A percentile compares a stretch with the other conserved stretches of the same genome.
Evolutionary conservation across 2,888 invertebrate genomes (phyloP).

Genomic region (Elgonia sp.): DNA sequence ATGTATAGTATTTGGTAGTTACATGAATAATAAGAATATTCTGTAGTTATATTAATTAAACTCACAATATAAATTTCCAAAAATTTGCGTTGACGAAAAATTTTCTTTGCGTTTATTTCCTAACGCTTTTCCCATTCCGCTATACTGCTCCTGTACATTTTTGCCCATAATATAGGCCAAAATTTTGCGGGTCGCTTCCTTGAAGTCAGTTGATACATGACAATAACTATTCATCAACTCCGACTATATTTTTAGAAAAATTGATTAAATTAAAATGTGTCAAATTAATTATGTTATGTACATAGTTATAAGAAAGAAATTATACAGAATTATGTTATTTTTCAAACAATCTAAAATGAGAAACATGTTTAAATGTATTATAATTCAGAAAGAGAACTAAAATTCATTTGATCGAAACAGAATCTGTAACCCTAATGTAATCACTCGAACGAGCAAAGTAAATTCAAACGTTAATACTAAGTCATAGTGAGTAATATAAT

Average conservation of each 20-base stretch:
- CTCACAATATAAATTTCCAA: constrained; percentile 10
- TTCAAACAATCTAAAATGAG: no score
- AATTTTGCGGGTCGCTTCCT: constrained; percentile 52
- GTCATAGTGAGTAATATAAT: constrained; percentile 11
- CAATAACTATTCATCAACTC: constrained; percentile 32
- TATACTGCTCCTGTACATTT: constrained; percentile 32
- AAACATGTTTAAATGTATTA: no score
- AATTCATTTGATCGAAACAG: constrained; percentile 11
- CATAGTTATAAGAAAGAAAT: neutral
- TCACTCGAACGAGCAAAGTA: no score
- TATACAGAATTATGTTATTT: neutral
- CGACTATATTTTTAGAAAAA: constrained; percentile 28
- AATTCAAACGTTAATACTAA: neutral
- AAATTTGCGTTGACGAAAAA: constrained; percentile 15
- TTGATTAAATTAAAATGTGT: neutral
- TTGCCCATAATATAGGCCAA: constrained; percentile 19
- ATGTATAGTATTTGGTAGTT: no score
- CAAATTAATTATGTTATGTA: constrained; percentile 1
- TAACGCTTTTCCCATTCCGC: constrained; percentile 3
- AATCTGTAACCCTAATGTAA: neutral
- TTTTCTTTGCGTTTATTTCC: constrained; percentile 36
- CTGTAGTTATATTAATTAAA: neutral
- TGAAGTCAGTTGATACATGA: constrained; percentile 8
- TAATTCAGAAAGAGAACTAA: constrained; percentile 1
- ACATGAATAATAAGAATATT: no score